Base-by-base conservation (phyloP, 2,113 vertebrate species). In the Otis tarda region DNA sequence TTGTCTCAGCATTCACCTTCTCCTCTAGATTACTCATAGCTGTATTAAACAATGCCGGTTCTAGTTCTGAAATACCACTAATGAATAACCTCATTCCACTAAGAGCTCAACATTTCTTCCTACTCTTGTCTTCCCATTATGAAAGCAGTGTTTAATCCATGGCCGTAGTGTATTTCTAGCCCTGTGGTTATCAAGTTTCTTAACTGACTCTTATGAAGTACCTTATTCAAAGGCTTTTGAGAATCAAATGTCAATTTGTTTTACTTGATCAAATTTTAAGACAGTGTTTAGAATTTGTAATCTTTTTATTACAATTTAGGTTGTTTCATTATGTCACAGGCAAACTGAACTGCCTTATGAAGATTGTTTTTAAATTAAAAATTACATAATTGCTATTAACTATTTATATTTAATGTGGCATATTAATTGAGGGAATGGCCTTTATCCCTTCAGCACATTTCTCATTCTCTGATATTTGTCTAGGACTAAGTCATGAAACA, bases 231-330 rank as follows among this genome's bases (percentile, higher is more conserved):
- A 94, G 61, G 22, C 41, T 95, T 91, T 82, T 5, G 8, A 76
- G 55, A 89, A 82, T 85, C 65, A 91, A 90, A 90, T 95, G 45
- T 70, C 81, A 91, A 69, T 90, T 95, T 94, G 33, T n/a, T 95
- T 73, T 69, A 83, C 28, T 85, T 87, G 67, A 69, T 90, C 41
- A 73, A 69, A 89, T 87, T 89, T 95, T 95, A 69, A 91, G 20
- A 50, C 7, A 25, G 3, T 61, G 21, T 68, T 95, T 79, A 79
- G 28, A 65, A 84, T 95, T 65, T 77, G 15, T 79, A 49, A 73
- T 50, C 17, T 68, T 90, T 86, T 84, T 61, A 37, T 83, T 71
- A 15, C 14, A 64, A 39, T 82, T 95, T 84, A 60, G 27, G 49
- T 56, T 7, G 4, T 69, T 87, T 93, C 69, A 79, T 61, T 79